Evolutionary conservation across 2,888 invertebrate species (phyloP).

Genomic region (Aleiodes leptofemur): DNA sequence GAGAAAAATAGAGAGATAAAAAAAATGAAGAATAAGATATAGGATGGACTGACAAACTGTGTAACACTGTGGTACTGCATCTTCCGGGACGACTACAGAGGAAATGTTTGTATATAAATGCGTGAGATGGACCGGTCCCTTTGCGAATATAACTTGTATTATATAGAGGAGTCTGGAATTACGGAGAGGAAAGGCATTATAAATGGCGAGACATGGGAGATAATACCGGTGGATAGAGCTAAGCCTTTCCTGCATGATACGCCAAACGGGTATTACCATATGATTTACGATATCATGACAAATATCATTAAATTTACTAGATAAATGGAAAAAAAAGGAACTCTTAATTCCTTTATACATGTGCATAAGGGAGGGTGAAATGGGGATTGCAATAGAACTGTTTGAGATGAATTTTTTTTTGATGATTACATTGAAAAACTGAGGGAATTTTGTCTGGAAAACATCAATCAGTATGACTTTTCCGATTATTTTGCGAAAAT

Average conservation of each 20-base stretch:
- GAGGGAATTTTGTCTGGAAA: too few species aligned
- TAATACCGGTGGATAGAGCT: slow-evolving; percentile 63
- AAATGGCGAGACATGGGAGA: slow-evolving; percentile 53
- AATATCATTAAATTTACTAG: slow-evolving; percentile 8
- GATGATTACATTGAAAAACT: too few species aligned
- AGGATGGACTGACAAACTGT: slow-evolving; percentile 33
- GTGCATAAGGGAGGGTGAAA: too few species aligned
- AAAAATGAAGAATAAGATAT: too few species aligned
- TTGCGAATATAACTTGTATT: slow-evolving; percentile 28
- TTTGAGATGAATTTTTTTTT: too few species aligned
- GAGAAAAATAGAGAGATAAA: background rate
- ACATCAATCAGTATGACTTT: too few species aligned
- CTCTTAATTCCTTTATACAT: background rate
- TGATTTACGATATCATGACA: slow-evolving; percentile 41
- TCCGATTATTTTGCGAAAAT: too few species aligned
- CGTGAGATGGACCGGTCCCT: slow-evolving; percentile 23
- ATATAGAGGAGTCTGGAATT: slow-evolving; percentile 20
- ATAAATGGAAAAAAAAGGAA: slow-evolving; percentile 3
- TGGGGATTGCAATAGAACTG: too few species aligned
- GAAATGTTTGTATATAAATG: slow-evolving; percentile 14
- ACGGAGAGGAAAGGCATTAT: slow-evolving; percentile 30
- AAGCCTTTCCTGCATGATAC: slow-evolving; percentile 57
- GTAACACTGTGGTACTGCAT: slow-evolving; percentile 18
- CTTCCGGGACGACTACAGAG: slow-evolving; percentile 31
- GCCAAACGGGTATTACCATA: slow-evolving; percentile 27